Evolutionary conservation across 2,888 invertebrate species (phyloP).

Genomic region (Oscheius sp.): DNA sequence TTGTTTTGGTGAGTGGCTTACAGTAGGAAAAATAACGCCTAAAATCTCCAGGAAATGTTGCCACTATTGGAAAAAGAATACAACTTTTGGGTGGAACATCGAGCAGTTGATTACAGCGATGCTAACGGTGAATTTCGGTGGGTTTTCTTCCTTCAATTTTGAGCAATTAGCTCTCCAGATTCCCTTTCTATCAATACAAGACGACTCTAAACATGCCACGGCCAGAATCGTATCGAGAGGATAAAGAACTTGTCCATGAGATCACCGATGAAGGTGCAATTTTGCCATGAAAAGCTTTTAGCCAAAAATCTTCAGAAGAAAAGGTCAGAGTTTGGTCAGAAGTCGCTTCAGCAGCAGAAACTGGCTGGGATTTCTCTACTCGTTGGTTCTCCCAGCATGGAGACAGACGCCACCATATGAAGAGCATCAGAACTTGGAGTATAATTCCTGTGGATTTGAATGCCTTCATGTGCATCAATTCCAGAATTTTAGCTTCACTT

Average conservation of each 20-base stretch:
- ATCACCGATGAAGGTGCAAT: conserved; percentile 34
- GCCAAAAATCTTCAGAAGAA: conserved; percentile 42
- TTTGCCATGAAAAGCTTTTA: background rate
- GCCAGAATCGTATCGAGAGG: conserved; percentile 84
- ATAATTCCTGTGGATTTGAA: conserved; percentile 87
- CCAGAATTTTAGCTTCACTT: conserved; percentile 75
- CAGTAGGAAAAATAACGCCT: background rate
- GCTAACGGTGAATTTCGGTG: conserved; percentile 37
- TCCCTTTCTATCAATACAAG: conserved; percentile 79
- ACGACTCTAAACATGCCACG: conserved; percentile 83
- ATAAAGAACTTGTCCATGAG: conserved; percentile 67
- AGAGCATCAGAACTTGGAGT: conserved; percentile 76
- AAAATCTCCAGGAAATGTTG: conserved; percentile 64
- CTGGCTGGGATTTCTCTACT: conserved; percentile 89
- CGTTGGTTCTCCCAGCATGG: conserved; percentile 82
- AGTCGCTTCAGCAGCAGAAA: conserved; percentile 78
- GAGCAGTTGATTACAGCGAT: conserved; percentile 58
- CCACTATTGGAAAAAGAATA: conserved; percentile 73
- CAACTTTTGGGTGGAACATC: conserved; percentile 84
- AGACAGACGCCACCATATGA: conserved; percentile 55
- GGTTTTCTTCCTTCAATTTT: background rate
- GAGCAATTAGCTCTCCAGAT: conserved; percentile 75
- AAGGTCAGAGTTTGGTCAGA: conserved; percentile 64
- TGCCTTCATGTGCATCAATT: conserved; percentile 80
- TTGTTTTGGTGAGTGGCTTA: conserved; percentile 73